Evolutionary conservation across 1,140 invertebrate genomes (phyloP), one percentile per base, ranked within the genome.

Genomic region (Aphaenogaster rudis): DNA sequence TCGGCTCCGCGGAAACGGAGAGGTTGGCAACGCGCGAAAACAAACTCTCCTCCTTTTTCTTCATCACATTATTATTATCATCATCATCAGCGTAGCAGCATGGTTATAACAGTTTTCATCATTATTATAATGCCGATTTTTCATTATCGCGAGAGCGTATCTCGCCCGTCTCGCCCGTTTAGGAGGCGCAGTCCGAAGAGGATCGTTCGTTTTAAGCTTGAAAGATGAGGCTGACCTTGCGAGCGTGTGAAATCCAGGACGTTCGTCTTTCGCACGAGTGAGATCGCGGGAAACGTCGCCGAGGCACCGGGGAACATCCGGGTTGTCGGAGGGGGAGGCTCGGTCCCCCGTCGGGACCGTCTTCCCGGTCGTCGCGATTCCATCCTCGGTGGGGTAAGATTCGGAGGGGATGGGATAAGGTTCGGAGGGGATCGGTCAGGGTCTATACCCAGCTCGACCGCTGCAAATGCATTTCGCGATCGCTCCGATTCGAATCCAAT

Each of bases 181-280:
- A 21, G 42, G 64, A 57, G 66, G 50, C 66, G 79, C 79, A 57
- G 39, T 71, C 66, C 50, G 66, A 81, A 71, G 79, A 81, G 79
- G 64, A 81, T 71, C 66, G 36, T 71, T 48, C 17, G 9, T 28
- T 71, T 57, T 33, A 81, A 81, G 78, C 48, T 71, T 67, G 57
- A 71, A 59, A 81, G 48, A 71, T 45, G 66, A 71, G 39, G 79
- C 66, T 82, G 88, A 90, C 89, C 89, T 90, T 90, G 89, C 89
- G 89, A 90, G 52, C 85, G 87, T 86, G 69, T 84, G 80, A 86
- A 69, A 42, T 48, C 54, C 69, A 48, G 39, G 67, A 86, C 69
- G 33, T 76, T 63, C 57, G 71, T 54, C 48, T 39, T 61, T 61
- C 81, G 71, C 42, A 88, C 74, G 54, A 72, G 48, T 36, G 50